phyloP scores from a whole-genome alignment of 1,140 invertebrate species.

The Drosophila hydei region DNA sequence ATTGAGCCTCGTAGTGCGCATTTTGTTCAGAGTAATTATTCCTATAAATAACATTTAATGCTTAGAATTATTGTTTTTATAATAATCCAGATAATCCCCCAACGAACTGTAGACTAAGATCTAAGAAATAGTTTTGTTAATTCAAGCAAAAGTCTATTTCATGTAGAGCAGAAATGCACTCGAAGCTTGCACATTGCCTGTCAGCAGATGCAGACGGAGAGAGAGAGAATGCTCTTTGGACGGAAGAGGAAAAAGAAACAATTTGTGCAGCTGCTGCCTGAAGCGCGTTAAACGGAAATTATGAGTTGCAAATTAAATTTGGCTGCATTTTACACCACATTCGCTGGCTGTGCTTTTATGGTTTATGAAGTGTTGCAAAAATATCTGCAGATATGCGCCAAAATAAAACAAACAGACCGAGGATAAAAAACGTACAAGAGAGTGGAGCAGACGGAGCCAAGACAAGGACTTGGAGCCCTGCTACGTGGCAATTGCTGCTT shows the following conservation, averaged over 20 bases:
- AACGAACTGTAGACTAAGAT: no score
- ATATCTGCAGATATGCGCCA: slow-evolving; percentile 66
- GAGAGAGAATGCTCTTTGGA: no score
- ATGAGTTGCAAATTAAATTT: slow-evolving; percentile 76
- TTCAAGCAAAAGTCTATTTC: no score
- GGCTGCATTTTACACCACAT: slow-evolving; percentile 53
- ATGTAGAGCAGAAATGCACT: no score
- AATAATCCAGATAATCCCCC: no score
- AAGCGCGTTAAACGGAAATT: slow-evolving; percentile 55
- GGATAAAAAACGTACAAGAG: slow-evolving; percentile 37
- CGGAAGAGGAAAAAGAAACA: slow-evolving; percentile 10
- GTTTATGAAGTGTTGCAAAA: slow-evolving; percentile 79
- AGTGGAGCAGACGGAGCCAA: not conserved
- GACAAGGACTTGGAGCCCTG: slow-evolving; percentile 19
- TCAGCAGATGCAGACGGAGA: no score
- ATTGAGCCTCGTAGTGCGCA: no score
- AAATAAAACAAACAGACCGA: slow-evolving; percentile 43
- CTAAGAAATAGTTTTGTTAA: not conserved
- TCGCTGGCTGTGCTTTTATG: slow-evolving; percentile 65
- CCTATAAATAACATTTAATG: no score
- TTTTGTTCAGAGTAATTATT: no score
- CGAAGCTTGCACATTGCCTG: no score
- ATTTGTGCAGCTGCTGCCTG: slow-evolving; percentile 43
- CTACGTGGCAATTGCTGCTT: slow-evolving; percentile 42
- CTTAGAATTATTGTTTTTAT: no score